Evolutionary conservation across 2,888 invertebrate genomes (phyloP).

Genomic region (Parthenolecanium corni): DNA sequence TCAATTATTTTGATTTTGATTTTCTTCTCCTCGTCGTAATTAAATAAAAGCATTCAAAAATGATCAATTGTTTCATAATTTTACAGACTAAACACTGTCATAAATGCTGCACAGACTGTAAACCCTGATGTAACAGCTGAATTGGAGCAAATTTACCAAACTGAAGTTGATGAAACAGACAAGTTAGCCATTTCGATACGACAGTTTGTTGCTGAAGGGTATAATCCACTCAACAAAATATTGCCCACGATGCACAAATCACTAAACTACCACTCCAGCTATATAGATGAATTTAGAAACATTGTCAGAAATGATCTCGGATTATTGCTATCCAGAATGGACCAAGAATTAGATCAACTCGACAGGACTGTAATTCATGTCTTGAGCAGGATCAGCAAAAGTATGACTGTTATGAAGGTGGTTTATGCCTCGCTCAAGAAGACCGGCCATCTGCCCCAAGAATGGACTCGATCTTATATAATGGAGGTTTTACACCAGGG

Average conservation of each 20-base stretch:
- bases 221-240: conserved; percentile 2
- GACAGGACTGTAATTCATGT: conserved; percentile 11
- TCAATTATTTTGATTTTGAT: too few species aligned
- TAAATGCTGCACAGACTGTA: not conserved
- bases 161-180: conserved; percentile 3
- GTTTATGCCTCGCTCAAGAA: not conserved
- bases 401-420: conserved; percentile 1
- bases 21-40: too few species aligned
- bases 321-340: not conserved
- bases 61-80: not conserved
- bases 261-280: not conserved
- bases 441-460: not conserved
- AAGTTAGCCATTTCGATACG: not conserved
- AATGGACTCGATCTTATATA: not conserved
- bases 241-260: not conserved
- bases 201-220: not conserved
- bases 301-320: not conserved
- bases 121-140: not conserved
- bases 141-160: not conserved
- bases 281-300: not conserved
- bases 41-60: too few species aligned
- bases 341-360: not conserved
- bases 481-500: not conserved
- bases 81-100: not conserved
- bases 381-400: conserved; percentile 11